Base-by-base conservation (phyloP, 2,113 vertebrate species). In the Mesoclemmys tuberculata region DNA sequence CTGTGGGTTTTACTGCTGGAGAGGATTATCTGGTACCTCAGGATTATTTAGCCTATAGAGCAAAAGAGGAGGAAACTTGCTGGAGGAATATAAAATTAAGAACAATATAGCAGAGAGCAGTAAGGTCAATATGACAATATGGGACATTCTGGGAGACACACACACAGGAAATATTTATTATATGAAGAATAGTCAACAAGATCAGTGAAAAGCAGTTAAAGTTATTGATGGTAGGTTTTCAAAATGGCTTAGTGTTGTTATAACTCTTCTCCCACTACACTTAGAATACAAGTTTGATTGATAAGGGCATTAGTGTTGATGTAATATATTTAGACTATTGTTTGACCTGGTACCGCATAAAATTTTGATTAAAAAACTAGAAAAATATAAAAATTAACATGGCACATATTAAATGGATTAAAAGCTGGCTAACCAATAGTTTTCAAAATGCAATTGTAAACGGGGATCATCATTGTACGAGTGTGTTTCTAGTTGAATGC, bases 1-100 rank as follows among this genome's bases (percentile, higher is more conserved):
- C 24, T 75, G 21, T 24, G 48, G 14, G 2, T 83, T 27, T 35
- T 3, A 0, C 16, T 75, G 38, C 0, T 55, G 0, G 10, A 91
- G 18, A 44, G 16, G 46, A 35, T 1, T 6, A 55, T 2, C 38
- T 61, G 31, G n/a, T 29, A 4, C 44, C 79, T 54, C 10, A 4
- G 26, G 68, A 81, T 11, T 1, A 1, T 10, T 77, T 29, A 26
- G 19, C 88, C 46, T 38, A 1, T 56, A 88, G 3, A 1, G 16
- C 31, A 84, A 10, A 44, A 5, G 1, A 35, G 18, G 52, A 49
- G 80, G 83, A 10, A 68, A 68, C 61, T 31, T n/a, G 58, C n/a
- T 58, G 41, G 68, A 92, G 56, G 29, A 29, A 48, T 21, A 52
- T 54, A 41, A 68, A n/a, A 18, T 54, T 41, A 48, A 31, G 44